Evolutionary conservation across 2,113 vertebrate genomes (phyloP).

Genomic region (Chlorodrepanis virens): DNA sequence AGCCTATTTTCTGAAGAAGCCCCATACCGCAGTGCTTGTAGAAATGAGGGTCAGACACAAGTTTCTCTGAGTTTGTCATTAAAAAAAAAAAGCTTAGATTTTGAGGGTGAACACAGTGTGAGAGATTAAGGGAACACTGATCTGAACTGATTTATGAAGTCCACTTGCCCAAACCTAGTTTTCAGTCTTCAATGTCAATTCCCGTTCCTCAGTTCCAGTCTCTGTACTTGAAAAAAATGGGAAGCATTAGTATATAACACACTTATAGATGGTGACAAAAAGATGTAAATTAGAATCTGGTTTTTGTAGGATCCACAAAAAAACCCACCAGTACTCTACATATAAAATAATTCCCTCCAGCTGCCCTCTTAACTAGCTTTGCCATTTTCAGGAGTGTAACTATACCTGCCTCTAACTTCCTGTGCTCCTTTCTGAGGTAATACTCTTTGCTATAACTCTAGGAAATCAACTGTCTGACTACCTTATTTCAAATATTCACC

Average conservation of each 20-base stretch:
- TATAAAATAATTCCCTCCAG: neutral
- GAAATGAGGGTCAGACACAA: neutral
- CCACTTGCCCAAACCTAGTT: neutral
- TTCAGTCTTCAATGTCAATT: neutral
- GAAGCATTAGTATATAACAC: neutral
- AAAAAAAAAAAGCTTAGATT: neutral
- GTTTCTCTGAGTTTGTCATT: neutral
- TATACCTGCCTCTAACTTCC: neutral
- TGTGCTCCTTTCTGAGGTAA: neutral
- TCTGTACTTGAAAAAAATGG: neutral
- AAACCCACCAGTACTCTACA: neutral
- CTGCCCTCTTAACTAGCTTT: neutral
- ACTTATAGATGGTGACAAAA: slow-evolving; percentile 19
- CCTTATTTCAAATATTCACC: neutral
- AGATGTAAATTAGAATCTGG: neutral
- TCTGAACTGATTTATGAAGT: neutral
- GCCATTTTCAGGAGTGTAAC: neutral
- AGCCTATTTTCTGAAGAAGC: neutral
- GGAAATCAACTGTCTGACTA: neutral
- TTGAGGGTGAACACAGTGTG: neutral
- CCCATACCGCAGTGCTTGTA: neutral
- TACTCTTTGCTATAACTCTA: neutral
- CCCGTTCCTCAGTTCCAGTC: neutral
- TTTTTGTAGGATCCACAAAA: neutral
- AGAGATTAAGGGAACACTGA: neutral